Conservation (phyloP, 2,113 vertebrate species). For the Glareola pratincola region DNA sequence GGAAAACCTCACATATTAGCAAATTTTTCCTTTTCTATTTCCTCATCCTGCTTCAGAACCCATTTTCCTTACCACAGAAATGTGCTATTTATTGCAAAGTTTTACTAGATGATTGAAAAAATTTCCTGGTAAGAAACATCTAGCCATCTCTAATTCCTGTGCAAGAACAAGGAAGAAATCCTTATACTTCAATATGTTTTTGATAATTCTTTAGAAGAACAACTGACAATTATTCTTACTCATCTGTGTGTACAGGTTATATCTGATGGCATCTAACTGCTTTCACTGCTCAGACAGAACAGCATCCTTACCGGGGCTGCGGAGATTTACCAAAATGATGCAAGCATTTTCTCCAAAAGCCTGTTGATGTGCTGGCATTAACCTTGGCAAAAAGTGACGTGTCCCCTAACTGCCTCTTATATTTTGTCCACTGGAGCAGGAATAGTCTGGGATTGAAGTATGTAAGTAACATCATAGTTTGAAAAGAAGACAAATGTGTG, state of each 20-base stretch:
- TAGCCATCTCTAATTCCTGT: not conserved
- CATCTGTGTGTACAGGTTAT: not conserved
- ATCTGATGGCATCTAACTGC: not conserved
- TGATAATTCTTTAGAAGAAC: not conserved
- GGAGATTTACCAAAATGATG: not conserved
- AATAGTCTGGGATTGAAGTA: not conserved
- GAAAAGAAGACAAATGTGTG: not conserved
- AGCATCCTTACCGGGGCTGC: not conserved
- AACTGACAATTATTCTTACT: not conserved
- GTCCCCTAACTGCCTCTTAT: not conserved
- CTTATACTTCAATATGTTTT: not conserved
- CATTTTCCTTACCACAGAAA: not conserved
- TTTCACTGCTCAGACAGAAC: not conserved
- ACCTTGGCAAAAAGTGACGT: not conserved
- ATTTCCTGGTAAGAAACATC: not conserved
- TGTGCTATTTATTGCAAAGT: not conserved
- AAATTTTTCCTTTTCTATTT: not conserved
- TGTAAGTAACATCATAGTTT: not conserved
- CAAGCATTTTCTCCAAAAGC: not conserved
- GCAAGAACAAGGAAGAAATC: not conserved
- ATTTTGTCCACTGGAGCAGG: not conserved
- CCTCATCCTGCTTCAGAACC: not conserved
- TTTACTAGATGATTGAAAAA: not conserved
- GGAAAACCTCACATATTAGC: not conserved
- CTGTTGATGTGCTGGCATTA: not conserved